phyloP scores from a whole-genome alignment of 1,140 invertebrate species.

The Cherax destructor region DNA sequence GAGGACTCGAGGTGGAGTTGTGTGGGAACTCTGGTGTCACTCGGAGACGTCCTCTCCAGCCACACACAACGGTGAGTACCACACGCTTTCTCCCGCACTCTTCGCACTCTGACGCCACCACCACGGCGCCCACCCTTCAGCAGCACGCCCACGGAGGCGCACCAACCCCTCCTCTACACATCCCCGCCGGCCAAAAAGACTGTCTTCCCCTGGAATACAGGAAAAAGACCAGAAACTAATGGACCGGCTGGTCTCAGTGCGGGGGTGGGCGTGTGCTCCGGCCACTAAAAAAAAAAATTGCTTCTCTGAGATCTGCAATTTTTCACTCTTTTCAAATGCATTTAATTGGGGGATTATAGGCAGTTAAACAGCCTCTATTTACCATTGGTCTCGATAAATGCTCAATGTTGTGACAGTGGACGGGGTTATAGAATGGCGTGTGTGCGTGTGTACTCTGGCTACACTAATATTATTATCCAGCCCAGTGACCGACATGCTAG shows the following conservation, averaged over 20 bases:
- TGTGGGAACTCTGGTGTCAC: slow-evolving; percentile 32
- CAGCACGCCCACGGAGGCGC: neutral
- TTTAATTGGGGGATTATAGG: too few relatives aligned
- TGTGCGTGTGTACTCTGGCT: neutral
- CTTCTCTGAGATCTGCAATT: neutral
- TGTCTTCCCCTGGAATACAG: neutral
- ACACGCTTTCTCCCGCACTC: neutral
- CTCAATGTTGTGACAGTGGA: too few relatives aligned
- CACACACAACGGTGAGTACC: slow-evolving; percentile 56
- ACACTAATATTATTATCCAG: neutral
- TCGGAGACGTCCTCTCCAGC: slow-evolving; percentile 49
- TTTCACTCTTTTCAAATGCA: neutral
- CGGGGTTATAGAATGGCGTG: neutral
- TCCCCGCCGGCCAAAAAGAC: neutral
- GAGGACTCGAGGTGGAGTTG: slow-evolving; percentile 48
- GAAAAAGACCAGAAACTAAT: neutral
- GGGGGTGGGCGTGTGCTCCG: neutral
- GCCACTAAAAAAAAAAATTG: neutral
- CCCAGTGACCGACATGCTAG: neutral
- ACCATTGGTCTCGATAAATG: too few relatives aligned
- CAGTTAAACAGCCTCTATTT: too few relatives aligned
- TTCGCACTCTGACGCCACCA: neutral
- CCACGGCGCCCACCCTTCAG: neutral
- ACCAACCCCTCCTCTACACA: neutral
- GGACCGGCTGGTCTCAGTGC: neutral